These are phyloP conservation scores for Rhynchotus rufescens DNA, from an alignment of 2,797 vertebrate species.

Conservation along the genomic window DNA sequence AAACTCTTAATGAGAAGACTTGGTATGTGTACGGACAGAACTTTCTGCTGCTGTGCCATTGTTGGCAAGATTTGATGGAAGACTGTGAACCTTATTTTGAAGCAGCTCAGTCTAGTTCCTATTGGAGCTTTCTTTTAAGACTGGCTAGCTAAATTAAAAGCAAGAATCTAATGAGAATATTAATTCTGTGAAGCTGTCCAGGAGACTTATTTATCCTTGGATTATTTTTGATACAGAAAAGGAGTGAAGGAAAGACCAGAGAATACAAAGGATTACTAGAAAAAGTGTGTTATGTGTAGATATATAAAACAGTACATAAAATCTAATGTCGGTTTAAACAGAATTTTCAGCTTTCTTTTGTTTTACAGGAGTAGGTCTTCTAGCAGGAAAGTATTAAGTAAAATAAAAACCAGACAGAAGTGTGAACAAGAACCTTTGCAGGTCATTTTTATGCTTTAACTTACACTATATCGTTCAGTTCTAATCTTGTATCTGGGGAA, in stretches of 20 bases:
- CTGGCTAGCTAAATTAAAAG: not conserved
- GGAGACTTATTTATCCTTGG: not conserved
- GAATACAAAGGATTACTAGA: not conserved
- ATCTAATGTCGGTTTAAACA: not conserved
- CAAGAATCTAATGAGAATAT: not conserved
- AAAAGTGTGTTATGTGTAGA: too few relatives aligned
- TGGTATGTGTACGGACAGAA: not conserved
- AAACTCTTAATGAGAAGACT: not conserved
- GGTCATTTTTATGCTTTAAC: slow-evolving; percentile 53
- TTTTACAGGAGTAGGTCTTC: not conserved
- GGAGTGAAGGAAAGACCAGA: not conserved
- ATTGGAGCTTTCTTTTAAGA: not conserved
- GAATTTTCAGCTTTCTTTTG: not conserved
- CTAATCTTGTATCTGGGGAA: slow-evolving; percentile 86
- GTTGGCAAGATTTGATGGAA: not conserved
- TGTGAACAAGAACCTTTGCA: not conserved
- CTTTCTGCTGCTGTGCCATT: not conserved
- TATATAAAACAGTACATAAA: not conserved
- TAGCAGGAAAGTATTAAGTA: not conserved
- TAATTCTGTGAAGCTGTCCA: not conserved
- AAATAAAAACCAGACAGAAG: not conserved
- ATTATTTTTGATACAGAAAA: not conserved
- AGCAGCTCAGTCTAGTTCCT: not conserved
- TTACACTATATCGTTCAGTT: slow-evolving; percentile 89
- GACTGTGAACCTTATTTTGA: not conserved